Evolutionary conservation across 2,113 vertebrate genomes (phyloP).

Genomic region (Acanthisitta chloris): DNA sequence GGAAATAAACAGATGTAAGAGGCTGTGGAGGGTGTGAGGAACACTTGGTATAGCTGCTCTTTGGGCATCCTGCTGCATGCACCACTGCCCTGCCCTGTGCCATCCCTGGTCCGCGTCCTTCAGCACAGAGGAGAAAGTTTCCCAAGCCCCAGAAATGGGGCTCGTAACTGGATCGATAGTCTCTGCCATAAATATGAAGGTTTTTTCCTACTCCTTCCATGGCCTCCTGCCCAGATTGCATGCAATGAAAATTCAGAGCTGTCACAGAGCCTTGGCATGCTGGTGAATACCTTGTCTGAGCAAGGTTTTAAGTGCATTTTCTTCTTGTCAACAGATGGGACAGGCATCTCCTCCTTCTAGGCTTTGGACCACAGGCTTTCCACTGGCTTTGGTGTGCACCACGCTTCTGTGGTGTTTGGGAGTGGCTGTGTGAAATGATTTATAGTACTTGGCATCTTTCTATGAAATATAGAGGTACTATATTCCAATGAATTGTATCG

Average conservation of each 20-base stretch:
- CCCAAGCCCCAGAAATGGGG: background rate
- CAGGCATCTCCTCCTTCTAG: background rate
- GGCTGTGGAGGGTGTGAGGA: background rate
- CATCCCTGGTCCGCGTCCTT: background rate
- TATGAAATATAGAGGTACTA: background rate
- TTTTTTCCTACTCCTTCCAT: background rate
- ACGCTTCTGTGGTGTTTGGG: fast-evolving
- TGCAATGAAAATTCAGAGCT: background rate
- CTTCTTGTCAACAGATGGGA: background rate
- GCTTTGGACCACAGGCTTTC: background rate
- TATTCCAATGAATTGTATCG: background rate
- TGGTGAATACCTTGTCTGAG: background rate
- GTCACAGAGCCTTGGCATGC: background rate
- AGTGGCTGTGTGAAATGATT: background rate
- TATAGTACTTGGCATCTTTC: background rate
- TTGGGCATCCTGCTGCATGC: fast-evolving
- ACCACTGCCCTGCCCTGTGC: background rate
- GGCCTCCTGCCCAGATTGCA: background rate
- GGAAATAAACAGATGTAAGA: background rate
- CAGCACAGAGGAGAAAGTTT: background rate
- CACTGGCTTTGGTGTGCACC: background rate
- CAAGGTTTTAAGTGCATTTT: background rate
- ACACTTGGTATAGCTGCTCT: background rate
- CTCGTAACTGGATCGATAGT: fast-evolving
- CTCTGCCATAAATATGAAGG: fast-evolving